Evolutionary conservation across 2,113 vertebrate species (phyloP).

Genomic region (Echinops telfairi): DNA sequence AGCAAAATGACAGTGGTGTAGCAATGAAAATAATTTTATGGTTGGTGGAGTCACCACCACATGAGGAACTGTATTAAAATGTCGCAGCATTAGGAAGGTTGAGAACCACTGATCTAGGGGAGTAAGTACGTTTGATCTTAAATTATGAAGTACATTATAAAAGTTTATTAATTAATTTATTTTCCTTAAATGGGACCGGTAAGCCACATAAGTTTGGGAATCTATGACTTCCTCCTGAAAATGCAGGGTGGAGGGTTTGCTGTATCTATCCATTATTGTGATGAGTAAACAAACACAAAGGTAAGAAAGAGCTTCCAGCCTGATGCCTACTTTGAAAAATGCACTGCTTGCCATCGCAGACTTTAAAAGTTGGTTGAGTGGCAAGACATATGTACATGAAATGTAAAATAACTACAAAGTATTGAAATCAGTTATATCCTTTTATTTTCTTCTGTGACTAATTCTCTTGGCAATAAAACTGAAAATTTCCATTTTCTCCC

Average conservation of each 20-base stretch:
- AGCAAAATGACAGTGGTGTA: too few species aligned
- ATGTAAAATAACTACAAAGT: conserved; percentile 78
- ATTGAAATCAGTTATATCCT: conserved; percentile 66
- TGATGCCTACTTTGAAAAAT: conserved; percentile 57
- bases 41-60: too few species aligned
- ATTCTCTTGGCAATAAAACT: conserved; percentile 70
- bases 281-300: conserved; percentile 38
- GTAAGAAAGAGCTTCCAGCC: conserved; percentile 27
- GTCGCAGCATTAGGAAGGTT: too few species aligned
- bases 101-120: too few species aligned
- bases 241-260: not conserved
- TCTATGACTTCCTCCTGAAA: not conserved
- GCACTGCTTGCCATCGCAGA: conserved; percentile 39
- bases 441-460: conserved; percentile 73
- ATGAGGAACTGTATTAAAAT: too few species aligned
- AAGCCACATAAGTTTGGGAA: too few species aligned
- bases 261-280: not conserved
- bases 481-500: conserved; percentile 59
- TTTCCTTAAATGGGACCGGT: too few species aligned
- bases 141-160: too few species aligned
- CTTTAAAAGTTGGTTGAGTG: conserved; percentile 64
- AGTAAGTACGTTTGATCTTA: too few species aligned
- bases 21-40: too few species aligned
- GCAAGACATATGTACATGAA: conserved; percentile 73
- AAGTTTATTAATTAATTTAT: too few species aligned